phyloP scores from a whole-genome alignment of 2,888 invertebrate genomes.

The Nephrotoma appendiculata region DNA sequence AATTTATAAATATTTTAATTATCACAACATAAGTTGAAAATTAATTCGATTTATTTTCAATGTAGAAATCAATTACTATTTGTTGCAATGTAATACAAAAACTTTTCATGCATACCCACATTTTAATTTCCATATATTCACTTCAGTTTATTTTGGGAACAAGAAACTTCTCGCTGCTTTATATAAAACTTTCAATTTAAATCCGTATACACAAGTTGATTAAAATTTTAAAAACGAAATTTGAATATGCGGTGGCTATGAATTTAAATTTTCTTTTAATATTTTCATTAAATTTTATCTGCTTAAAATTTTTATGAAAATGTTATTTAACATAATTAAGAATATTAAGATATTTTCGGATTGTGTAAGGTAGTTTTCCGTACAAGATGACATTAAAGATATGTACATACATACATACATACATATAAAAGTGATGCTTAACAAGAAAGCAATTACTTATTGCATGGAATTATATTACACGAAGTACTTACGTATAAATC shows the following conservation, averaged over 20 bases:
- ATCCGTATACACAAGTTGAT: background rate
- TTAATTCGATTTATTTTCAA: too few species aligned
- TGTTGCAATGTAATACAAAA: too few species aligned
- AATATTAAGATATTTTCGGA: background rate
- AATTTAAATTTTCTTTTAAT: background rate
- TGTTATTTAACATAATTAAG: background rate
- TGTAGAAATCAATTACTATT: too few species aligned
- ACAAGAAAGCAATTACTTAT: background rate
- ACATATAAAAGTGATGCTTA: background rate
- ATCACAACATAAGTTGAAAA: too few species aligned
- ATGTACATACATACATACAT: too few species aligned
- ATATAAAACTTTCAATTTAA: background rate
- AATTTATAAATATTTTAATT: too few species aligned
- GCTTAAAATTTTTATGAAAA: background rate
- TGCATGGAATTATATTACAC: background rate
- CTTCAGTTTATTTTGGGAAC: background rate
- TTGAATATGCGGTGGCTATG: background rate
- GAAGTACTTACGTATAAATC: background rate
- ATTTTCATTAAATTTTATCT: background rate
- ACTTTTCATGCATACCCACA: background rate
- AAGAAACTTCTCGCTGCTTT: background rate
- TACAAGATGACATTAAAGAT: too few species aligned
- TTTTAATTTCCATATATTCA: background rate
- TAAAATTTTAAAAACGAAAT: background rate
- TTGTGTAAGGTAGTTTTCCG: too few species aligned